Base-by-base conservation (phyloP, 2,797 vertebrate species). In the Pseudotriccus pelzelni region DNA sequence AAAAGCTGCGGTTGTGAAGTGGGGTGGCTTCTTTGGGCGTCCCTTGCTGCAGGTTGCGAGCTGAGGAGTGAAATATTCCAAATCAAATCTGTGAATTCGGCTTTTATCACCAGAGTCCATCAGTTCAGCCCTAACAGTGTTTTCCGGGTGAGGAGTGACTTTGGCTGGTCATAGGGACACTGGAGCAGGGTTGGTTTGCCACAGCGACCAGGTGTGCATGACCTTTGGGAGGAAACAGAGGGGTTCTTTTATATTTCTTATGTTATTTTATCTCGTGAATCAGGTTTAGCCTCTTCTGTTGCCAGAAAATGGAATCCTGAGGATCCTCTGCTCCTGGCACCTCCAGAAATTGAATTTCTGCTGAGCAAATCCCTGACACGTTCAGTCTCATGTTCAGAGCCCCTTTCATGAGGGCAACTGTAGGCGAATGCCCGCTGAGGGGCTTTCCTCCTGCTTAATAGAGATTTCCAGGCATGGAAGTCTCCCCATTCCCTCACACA, bases 281-380 rank as follows among this genome's bases (percentile, higher is more conserved):
- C 55, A 60, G 44, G 83, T 92, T 94, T 87, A 58, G 43, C 58
- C 36, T 95, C 52, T 96, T 89, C 87, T 78, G 62, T 94, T 89
- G 69, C 66, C 79, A 52, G 24, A 68, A 19, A 4, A 0, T 84
- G 90, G 59, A 79, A 87, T 75, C 69, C 75, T 76, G 64, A 8
- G 7, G 78, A 72, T 91, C 72, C 16, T 69, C 58, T 7, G 21
- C 62, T 82, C 62, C 75, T 50, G 36, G 24, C 22, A 78, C 30
- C 44, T 84, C 78, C 32, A 70, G 94, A 95, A 70, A 47, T 12
- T 18, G n/a, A 66, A 63, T 83, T 85, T 91, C 59, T 91, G 60
- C 73, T 59, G 62, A 60, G 34, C 32, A 10, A 63, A 92, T 30
- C 23, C 50, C 59, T 72, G 24, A 46, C 46, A 36, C 32, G 27